Conservation (phyloP, 2,113 vertebrate species). For the Chascanopsetta lugubris region DNA sequence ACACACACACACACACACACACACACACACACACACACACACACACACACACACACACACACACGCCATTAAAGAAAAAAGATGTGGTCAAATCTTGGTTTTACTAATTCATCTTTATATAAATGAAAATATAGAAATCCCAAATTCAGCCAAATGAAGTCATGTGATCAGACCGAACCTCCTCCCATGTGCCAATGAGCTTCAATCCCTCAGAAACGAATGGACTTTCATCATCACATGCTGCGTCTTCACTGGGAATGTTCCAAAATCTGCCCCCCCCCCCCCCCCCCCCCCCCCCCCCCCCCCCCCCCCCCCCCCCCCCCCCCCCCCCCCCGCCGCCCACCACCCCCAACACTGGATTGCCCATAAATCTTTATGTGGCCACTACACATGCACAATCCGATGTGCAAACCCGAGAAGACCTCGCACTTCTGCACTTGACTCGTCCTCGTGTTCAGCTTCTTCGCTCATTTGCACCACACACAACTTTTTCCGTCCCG, state of each 20-base stretch:
- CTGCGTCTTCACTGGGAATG: neutral
- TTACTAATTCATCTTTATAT: neutral
- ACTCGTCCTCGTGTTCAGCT: too few species aligned
- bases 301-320: too few species aligned
- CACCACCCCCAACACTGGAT: too few species aligned
- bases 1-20: constrained; percentile 70
- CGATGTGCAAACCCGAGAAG: too few species aligned
- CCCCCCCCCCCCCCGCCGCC: too few species aligned
- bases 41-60: constrained; percentile 73
- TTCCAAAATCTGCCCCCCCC: constrained; percentile 1
- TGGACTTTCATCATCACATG: neutral
- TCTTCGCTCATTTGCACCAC: too few species aligned
- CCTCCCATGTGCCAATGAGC: neutral
- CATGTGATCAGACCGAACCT: neutral
- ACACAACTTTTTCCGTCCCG: too few species aligned
- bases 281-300: too few species aligned
- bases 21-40: constrained; percentile 69
- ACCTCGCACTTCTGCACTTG: too few species aligned
- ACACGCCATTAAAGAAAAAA: constrained; percentile 51
- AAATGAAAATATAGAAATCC: neutral
- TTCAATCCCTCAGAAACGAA: neutral
- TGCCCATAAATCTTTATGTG: too few species aligned
- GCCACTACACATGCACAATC: too few species aligned
- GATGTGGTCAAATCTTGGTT: constrained; percentile 26
- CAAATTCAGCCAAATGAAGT: neutral